Conservation (phyloP, 2,888 invertebrate species). For the Dexiosoma caninum region DNA sequence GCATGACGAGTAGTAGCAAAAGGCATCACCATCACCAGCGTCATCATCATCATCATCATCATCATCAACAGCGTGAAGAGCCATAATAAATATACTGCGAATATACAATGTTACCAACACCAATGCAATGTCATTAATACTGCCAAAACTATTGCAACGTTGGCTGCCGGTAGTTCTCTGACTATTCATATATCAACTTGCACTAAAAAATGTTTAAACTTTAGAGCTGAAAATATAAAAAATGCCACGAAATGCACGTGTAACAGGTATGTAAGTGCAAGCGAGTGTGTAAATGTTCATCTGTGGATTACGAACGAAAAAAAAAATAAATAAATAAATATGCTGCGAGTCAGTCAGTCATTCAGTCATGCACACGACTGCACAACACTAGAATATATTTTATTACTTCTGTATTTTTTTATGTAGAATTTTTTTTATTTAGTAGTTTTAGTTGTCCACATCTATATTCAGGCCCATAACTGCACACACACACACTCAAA, state of each 20-base stretch:
- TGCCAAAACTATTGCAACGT: background rate
- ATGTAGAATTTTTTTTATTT: background rate
- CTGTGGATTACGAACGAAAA: background rate
- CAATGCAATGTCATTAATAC: background rate
- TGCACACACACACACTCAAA: background rate
- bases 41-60: slow-evolving; percentile 22
- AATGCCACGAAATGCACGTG: slow-evolving; percentile 23
- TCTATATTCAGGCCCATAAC: background rate
- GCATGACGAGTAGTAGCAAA: slow-evolving; percentile 58
- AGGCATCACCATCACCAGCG: slow-evolving; percentile 32
- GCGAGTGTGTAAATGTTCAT: slow-evolving; percentile 28
- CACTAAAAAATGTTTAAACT: background rate
- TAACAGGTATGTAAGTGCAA: slow-evolving; percentile 7
- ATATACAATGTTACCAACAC: slow-evolving; percentile 8
- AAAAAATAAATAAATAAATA: slow-evolving; percentile 25
- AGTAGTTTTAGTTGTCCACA: slow-evolving; percentile 10
- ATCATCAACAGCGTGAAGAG: slow-evolving; percentile 13
- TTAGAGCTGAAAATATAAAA: background rate
- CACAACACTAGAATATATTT: slow-evolving; percentile 40
- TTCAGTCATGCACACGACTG: slow-evolving; percentile 11
- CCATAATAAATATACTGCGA: slow-evolving; percentile 39
- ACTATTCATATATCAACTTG: slow-evolving; percentile 13
- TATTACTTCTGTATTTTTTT: slow-evolving; percentile 16
- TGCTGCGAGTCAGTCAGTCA: slow-evolving; percentile 15
- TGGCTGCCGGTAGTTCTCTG: background rate